These are phyloP conservation scores for Choristoneura fumiferana DNA, from an alignment of 1,140 invertebrate genomes.

Conservation along the genomic window DNA sequence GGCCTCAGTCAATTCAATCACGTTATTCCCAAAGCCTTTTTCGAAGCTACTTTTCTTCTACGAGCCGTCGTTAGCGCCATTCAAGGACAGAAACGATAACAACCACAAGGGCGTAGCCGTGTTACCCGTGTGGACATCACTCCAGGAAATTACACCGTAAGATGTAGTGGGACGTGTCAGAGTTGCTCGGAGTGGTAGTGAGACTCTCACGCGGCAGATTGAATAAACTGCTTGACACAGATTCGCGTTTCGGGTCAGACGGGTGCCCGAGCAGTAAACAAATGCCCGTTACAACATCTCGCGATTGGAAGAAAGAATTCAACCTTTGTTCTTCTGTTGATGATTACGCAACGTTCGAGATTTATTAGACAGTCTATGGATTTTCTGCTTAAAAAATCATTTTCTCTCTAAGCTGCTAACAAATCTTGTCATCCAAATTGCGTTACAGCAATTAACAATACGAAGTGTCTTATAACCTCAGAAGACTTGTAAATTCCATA, in stretches of 20 bases:
- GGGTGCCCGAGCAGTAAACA: constrained; percentile 63
- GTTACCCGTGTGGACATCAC: constrained; percentile 27
- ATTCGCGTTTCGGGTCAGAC: constrained; percentile 73
- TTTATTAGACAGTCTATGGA: neutral
- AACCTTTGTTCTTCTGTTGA: constrained; percentile 24
- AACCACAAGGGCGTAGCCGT: constrained; percentile 44
- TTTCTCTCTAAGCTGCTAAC: no score
- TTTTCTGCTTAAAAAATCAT: no score
- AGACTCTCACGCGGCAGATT: constrained; percentile 61
- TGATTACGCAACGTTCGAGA: constrained; percentile 5
- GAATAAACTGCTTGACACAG: constrained; percentile 78
- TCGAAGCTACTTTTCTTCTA: constrained; percentile 9
- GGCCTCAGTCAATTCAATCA: no score
- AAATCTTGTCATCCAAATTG: neutral
- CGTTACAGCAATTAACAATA: neutral
- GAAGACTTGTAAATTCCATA: neutral
- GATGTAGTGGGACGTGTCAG: constrained; percentile 21
- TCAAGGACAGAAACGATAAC: constrained; percentile 61
- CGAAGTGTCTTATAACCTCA: neutral
- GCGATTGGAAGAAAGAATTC: constrained; percentile 43
- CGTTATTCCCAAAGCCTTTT: neutral
- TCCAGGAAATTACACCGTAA: constrained; percentile 29
- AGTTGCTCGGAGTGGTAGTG: constrained; percentile 27
- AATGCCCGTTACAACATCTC: constrained; percentile 59
- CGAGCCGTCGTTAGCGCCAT: constrained; percentile 52